phyloP scores from a whole-genome alignment of 2,113 vertebrate species.

The Sphyrna mokarran region DNA sequence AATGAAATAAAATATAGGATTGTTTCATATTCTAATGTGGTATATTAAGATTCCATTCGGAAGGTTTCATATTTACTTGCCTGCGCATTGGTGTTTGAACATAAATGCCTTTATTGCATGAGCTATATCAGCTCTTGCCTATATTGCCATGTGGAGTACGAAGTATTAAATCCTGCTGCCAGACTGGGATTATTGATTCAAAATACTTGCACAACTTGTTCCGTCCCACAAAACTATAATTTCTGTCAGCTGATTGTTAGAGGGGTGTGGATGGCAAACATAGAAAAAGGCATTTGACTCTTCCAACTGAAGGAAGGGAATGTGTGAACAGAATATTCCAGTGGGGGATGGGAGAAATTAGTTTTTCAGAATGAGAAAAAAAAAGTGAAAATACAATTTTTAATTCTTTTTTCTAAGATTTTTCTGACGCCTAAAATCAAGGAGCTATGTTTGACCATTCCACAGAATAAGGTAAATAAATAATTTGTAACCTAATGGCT shows the following conservation, averaged over 20 bases:
- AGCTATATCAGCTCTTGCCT: background rate
- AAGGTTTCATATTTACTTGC: background rate
- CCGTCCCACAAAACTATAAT: background rate
- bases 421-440: constrained; percentile 36
- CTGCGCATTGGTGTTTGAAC: background rate
- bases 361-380: background rate
- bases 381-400: constrained; percentile 31
- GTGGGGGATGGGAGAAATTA: background rate
- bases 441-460: constrained; percentile 27
- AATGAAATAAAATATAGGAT: background rate
- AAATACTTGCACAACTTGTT: background rate
- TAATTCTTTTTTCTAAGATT: constrained; percentile 29
- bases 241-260: background rate
- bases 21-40: background rate
- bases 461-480: constrained; percentile 33
- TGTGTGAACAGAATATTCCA: background rate
- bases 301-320: background rate
- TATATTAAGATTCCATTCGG: background rate
- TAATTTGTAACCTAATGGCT: constrained; percentile 20
- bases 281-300: background rate
- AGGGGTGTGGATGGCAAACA: background rate
- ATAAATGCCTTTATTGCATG: no score
- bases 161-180: background rate
- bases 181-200: background rate
- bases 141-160: background rate